These are phyloP conservation scores for Orientallactaga bullata DNA, from an alignment of 2,113 vertebrate species.

Conservation along the genomic window DNA sequence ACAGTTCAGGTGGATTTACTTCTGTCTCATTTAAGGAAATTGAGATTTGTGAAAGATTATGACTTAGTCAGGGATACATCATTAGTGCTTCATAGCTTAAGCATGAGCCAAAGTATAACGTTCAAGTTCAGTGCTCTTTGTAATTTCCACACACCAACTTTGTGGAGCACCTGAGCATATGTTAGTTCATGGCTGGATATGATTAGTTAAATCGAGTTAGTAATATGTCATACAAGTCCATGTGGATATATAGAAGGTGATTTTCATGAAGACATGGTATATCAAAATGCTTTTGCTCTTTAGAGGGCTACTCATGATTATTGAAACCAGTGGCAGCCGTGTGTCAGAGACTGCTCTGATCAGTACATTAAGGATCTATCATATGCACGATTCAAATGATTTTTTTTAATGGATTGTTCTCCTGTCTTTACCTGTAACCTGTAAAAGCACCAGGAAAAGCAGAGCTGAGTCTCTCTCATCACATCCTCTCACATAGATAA, in stretches of 20 bases:
- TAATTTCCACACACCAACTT: not conserved
- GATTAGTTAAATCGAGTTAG: not conserved
- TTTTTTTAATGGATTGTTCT: slow-evolving; percentile 16
- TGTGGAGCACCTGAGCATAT: not conserved
- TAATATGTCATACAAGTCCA: not conserved
- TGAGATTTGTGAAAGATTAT: slow-evolving; percentile 18
- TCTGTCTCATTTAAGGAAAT: slow-evolving; percentile 35
- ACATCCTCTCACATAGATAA: slow-evolving; percentile 51
- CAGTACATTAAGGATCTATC: not conserved
- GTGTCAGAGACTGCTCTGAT: not conserved
- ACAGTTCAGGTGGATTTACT: slow-evolving; percentile 3
- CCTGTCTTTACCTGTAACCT: not conserved
- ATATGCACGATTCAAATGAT: slow-evolving; percentile 32
- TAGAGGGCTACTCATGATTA: not conserved
- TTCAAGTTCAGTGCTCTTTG: not conserved
- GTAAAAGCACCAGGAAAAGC: slow-evolving; percentile 39
- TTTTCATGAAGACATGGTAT: slow-evolving; percentile 23
- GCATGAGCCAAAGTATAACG: not conserved
- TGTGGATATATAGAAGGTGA: not conserved
- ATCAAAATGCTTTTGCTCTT: not conserved
- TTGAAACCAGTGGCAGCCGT: not conserved
- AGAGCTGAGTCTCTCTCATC: slow-evolving; percentile 55
- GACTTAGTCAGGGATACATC: not conserved
- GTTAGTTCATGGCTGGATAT: not conserved
- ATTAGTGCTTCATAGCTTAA: not conserved